These are phyloP conservation scores for Candidula unifasciata DNA, from an alignment of 2,888 invertebrate species.

Conservation along the genomic window DNA sequence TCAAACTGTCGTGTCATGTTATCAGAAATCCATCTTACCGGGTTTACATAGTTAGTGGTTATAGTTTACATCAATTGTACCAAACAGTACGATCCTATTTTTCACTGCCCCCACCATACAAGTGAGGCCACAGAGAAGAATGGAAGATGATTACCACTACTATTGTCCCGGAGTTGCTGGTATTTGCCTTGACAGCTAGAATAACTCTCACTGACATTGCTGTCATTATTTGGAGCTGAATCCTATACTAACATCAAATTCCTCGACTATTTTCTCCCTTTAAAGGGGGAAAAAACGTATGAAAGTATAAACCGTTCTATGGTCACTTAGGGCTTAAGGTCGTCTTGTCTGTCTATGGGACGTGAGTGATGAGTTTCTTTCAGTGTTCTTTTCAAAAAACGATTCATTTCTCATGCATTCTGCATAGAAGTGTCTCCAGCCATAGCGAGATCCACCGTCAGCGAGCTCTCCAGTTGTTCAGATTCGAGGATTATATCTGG, in stretches of 20 bases:
- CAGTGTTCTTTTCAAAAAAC: background rate
- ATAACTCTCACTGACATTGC: background rate
- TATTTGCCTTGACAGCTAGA: background rate
- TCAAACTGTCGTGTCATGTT: too few species aligned
- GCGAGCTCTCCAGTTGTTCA: background rate
- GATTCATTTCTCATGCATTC: background rate
- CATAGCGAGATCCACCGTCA: background rate
- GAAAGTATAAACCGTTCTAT: background rate
- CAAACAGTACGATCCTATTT: background rate
- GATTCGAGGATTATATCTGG: background rate
- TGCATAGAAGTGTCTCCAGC: background rate
- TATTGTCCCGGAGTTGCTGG: background rate
- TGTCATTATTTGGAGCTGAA: background rate
- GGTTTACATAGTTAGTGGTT: too few species aligned
- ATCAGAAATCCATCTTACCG: too few species aligned
- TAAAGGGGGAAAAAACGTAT: background rate
- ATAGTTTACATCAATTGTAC: too few species aligned
- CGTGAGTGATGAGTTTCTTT: conserved; percentile 15
- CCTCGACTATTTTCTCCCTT: background rate
- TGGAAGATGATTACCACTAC: background rate
- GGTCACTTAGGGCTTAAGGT: background rate
- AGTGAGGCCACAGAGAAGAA: background rate
- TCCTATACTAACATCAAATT: background rate
- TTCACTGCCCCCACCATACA: background rate
- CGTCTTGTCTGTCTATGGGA: background rate